Base-by-base conservation (phyloP, 2,888 invertebrate genomes). In the Perizoma affinitatum region DNA sequence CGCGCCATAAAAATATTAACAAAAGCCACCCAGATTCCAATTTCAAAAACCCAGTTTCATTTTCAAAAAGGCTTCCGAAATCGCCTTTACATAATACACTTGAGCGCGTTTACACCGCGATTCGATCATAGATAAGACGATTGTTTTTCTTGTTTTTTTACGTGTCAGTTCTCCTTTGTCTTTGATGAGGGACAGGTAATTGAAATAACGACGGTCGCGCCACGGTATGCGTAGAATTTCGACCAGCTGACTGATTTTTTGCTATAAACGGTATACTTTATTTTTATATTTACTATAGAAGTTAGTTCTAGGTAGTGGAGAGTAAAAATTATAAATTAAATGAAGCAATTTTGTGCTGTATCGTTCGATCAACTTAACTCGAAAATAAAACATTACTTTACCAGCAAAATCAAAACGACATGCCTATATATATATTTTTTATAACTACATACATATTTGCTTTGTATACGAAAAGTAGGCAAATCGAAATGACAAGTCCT, bases 111-210 rank as follows among this genome's bases (percentile, higher is more conserved):
- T 88, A 91, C 90, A 89, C 90, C 90, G 85, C 86, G 92, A 91
- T 92, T 86, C 90, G 89, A 91, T 92, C 92, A 90, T 91, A 91
- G 91, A 92, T 92, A 91, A 89, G 77, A 73, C 76, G 72, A 75
- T 80, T 83, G 82, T 79, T 83, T 86, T 81, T 72, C 79, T 82
- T 80, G 75, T 74, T 77, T 76, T 71, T 78, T 79, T 82, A 72
- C 75, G 79, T 87, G 91, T 89, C 90, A 88, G 84, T 50, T 79
- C 61, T 83, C 90, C 86, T 90, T 92, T 92, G 92, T 92, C 87
- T 91, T 88, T 92, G 92, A 92, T 88, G 87, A 89, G 86, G 92
- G 91, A 83, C 82, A 69, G 72, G 87, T 90, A 92, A 91, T 91
- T 90, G 91, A 90, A 90, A 92, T 92, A 92, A 92, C 89, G 90